These are phyloP conservation scores for Rostratula benghalensis DNA, from an alignment of 2,113 vertebrate species.

Conservation along the genomic window DNA sequence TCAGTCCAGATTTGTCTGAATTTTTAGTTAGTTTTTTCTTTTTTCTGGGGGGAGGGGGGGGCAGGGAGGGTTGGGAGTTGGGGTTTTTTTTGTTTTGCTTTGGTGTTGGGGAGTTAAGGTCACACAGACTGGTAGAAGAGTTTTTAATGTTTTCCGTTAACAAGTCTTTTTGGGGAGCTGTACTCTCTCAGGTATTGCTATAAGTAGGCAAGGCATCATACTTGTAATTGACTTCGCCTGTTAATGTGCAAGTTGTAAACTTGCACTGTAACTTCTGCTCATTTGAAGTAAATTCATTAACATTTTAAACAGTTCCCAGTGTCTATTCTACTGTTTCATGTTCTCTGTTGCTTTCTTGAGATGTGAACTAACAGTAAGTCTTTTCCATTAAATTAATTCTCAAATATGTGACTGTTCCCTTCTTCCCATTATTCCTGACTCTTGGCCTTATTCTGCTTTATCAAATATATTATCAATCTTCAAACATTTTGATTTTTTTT, in stretches of 20 bases:
- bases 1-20: neutral
- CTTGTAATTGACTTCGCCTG: neutral
- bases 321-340: neutral
- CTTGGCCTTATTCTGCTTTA: neutral
- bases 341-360: neutral
- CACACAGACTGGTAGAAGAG: rapidly evolving
- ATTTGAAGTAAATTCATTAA: neutral
- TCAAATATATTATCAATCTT: neutral
- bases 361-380: neutral
- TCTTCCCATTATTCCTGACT: neutral
- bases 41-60: too few species aligned
- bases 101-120: neutral
- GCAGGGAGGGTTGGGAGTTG: too few species aligned
- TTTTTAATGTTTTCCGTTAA: neutral
- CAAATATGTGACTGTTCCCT: neutral
- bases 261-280: neutral
- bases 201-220: neutral
- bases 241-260: neutral
- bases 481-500: neutral
- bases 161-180: neutral
- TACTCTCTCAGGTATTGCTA: neutral
- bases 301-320: neutral
- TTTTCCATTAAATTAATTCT: neutral
- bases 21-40: neutral
- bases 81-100: neutral